Base-by-base conservation (phyloP, 2,888 invertebrate genomes). In the Chorisops tibialis region DNA sequence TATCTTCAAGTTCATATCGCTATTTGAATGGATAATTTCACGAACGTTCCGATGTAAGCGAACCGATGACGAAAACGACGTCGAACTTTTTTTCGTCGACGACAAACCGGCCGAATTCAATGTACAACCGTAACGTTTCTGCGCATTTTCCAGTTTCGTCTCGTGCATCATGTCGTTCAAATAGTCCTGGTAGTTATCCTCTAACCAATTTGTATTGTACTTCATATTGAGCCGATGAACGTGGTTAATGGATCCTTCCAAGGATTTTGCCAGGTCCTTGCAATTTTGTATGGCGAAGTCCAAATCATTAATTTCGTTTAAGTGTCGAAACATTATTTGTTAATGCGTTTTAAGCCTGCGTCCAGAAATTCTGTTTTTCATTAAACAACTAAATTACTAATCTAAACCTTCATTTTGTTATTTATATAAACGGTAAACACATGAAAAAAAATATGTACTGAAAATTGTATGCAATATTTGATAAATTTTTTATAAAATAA, bases 241-340 rank as follows among this genome's bases (percentile, higher is more conserved):
- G 35, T 64, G 45, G 39, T 64, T 58, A 11, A 64, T 58, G 0
- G 64, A 61, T 22, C 38, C 38, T 52, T 64, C 64, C 45, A 64
- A 48, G 19, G 45, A 52, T 39, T 47, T 61, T 58, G 58, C 58
- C 12, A 64, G 19, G 21, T 64, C 61, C 39, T 64, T 58, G 47
- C 64, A 64, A 58, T 64, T 64, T 51, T 37, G 41, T 22, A 64
- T 61, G 45, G 64, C 64, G 21, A 24, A 56, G 45, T 63, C 61
- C 11, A 63, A 51, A 24, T 61, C 50, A 18, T 22, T 14, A 48
- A 64, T 59, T 61, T 64, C 64, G 18, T 18, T 37, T 6, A 48
- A 38, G 6, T 41, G 14, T 30, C 30, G 41, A 56, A 56, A 43
- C 54, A 56, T 56, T 50, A 22, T 21, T n/a, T 16, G 18, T 12